Percentiles rank a stretch among this genome's conserved stretches.
Conservation (phyloP, 2,797 vertebrate species). For the Acanthornis magna region DNA sequence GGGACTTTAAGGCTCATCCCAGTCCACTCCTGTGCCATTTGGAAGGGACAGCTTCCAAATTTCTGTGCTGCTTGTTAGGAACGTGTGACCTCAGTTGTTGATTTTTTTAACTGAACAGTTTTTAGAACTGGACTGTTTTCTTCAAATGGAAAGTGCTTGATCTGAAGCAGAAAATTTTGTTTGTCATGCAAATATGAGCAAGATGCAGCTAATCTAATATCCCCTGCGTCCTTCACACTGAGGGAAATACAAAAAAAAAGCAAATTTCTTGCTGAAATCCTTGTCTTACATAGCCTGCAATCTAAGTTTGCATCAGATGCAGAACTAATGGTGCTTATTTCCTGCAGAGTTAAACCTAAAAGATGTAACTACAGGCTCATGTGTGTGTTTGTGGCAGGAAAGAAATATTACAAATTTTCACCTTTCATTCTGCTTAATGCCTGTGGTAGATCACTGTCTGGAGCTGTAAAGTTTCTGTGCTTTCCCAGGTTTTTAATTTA, state of each 20-base stretch:
- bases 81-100: not conserved
- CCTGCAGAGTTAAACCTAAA: not conserved
- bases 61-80: not conserved
- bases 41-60: not conserved
- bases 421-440: not conserved
- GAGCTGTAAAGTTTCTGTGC: not conserved
- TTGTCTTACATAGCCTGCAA: not conserved
- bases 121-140: not conserved
- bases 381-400: not conserved
- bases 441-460: not conserved
- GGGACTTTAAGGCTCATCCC: not conserved
- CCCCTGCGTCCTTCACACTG: not conserved
- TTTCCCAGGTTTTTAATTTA: not conserved
- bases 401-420: not conserved
- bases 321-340: slow-evolving; percentile 13
- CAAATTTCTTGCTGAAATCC: not conserved
- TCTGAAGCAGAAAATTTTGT: slow-evolving; percentile 12
- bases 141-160: not conserved
- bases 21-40: not conserved
- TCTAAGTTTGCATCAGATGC: not conserved
- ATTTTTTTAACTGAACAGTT: not conserved
- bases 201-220: not conserved
- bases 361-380: not conserved
- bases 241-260: not conserved
- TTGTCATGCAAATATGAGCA: slow-evolving; percentile 43